Conservation (phyloP, 1,140 invertebrate species). For the Lutraria rhynchaena region DNA sequence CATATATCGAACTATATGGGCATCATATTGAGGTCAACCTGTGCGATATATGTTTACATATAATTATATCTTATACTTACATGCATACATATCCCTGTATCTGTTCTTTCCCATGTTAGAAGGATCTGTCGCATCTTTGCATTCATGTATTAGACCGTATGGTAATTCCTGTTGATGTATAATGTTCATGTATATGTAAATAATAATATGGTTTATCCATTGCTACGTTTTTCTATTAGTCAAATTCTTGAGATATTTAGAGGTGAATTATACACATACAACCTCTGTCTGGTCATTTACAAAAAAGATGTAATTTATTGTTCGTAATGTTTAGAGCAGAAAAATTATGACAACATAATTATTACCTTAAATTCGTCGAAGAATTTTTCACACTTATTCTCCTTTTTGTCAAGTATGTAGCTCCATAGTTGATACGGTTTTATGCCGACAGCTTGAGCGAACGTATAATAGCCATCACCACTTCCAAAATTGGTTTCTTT, state of each 20-base stretch:
- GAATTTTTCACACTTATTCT: constrained; percentile 9
- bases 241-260: neutral
- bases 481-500: neutral
- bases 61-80: constrained; percentile 32
- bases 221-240: neutral
- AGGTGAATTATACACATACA: neutral
- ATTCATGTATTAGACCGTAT: constrained; percentile 5
- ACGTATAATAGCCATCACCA: neutral
- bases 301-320: neutral
- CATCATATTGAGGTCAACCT: neutral
- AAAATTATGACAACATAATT: neutral
- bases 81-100: constrained; percentile 48
- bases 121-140: neutral
- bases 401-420: neutral
- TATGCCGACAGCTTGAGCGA: neutral
- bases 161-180: constrained; percentile 6
- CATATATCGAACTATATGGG: neutral
- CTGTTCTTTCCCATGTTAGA: constrained; percentile 34
- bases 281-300: neutral
- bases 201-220: neutral
- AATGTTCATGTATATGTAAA: neutral
- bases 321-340: neutral
- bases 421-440: neutral
- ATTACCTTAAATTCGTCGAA: constrained; percentile 5
- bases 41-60: no score